Conservation (phyloP, 53 echinoderm and acorn worm species). For the Patiria pectinifera region DNA sequence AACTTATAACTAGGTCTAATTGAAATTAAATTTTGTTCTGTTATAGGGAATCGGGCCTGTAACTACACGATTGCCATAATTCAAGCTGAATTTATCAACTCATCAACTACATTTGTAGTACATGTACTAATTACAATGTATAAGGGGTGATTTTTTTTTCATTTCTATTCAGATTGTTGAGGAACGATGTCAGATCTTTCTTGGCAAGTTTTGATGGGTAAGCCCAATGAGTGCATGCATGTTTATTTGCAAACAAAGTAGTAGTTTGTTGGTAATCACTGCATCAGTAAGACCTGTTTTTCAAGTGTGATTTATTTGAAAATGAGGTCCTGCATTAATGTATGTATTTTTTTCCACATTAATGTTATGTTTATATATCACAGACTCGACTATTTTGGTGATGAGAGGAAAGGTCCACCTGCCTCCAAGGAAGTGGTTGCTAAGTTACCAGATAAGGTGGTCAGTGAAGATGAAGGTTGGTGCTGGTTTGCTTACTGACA, state of each 20-base stretch:
- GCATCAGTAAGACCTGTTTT: not conserved
- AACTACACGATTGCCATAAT: too few relatives aligned
- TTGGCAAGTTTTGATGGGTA: constrained; percentile 76
- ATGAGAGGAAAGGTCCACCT: constrained; percentile 82
- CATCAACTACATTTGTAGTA: not conserved
- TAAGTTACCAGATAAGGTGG: constrained; percentile 70
- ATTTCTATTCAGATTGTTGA: constrained; percentile 62
- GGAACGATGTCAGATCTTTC: constrained; percentile 68
- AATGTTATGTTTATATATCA: not conserved
- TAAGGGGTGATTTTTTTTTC: not conserved
- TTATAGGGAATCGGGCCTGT: too few relatives aligned
- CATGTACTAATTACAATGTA: too few relatives aligned
- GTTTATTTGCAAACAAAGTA: not conserved
- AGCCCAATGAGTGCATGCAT: not conserved
- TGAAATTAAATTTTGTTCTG: too few relatives aligned
- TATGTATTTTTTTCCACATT: too few relatives aligned
- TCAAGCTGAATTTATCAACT: too few relatives aligned
- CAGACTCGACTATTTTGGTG: constrained; percentile 73
- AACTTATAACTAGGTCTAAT: too few relatives aligned
- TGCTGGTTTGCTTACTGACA: not conserved
- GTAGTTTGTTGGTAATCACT: not conserved
- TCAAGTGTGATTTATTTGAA: not conserved
- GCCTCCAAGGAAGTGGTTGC: constrained; percentile 86
- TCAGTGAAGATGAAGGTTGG: constrained; percentile 31
- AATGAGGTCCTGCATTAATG: not conserved